phyloP scores from a whole-genome alignment of 2,797 vertebrate genomes.

The Cossypha polioptera region DNA sequence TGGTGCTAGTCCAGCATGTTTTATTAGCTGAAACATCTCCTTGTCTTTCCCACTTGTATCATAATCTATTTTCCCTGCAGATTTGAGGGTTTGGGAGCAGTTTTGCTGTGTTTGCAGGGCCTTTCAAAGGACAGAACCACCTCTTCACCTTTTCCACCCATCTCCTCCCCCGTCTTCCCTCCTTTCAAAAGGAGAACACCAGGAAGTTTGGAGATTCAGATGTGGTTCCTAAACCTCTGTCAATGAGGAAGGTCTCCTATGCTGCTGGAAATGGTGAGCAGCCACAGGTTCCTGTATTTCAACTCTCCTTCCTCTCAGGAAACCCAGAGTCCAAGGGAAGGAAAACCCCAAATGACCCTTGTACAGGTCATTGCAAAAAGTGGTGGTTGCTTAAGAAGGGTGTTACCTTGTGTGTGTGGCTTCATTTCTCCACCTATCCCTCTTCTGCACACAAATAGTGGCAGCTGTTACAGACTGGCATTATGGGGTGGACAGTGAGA shows the following conservation, averaged over 20 bases:
- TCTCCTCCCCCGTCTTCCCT: neutral
- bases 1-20: neutral
- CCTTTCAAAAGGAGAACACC: neutral
- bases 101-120: neutral
- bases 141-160: neutral
- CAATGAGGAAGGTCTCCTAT: neutral
- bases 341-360: conserved; percentile 46
- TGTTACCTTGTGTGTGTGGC: neutral
- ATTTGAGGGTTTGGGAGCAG: neutral
- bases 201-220: conserved; percentile 35
- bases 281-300: conserved; percentile 54
- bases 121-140: neutral
- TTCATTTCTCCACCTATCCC: neutral
- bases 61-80: neutral
- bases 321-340: conserved; percentile 37
- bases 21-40: conserved; percentile 1
- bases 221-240: conserved; percentile 10
- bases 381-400: conserved; percentile 17
- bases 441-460: neutral
- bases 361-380: neutral
- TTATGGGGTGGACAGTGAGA: neutral
- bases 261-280: conserved; percentile 19
- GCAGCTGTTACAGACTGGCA: neutral
- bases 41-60: neutral
- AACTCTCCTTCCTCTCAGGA: conserved; percentile 59